phyloP scores from a whole-genome alignment of 2,113 vertebrate species.

The Sebastes fasciatus region DNA sequence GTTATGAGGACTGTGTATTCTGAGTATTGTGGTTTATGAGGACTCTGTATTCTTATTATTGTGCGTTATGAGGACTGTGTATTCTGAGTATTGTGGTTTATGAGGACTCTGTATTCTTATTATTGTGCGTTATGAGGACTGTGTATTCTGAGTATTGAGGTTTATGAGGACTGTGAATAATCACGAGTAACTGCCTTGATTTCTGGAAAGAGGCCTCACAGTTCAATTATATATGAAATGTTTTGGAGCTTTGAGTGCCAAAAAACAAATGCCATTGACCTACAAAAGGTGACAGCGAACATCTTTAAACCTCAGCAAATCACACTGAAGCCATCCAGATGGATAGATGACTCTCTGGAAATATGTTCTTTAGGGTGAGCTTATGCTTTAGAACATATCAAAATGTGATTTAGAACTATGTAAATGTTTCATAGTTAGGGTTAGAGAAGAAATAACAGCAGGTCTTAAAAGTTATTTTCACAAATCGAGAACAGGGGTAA shows the following conservation, averaged over 20 bases:
- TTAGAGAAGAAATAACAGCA: constrained; percentile 47
- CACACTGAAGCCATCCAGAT: constrained; percentile 8
- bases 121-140: neutral
- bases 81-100: neutral
- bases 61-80: neutral
- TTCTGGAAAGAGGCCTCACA: neutral
- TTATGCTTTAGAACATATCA: constrained; percentile 10
- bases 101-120: neutral
- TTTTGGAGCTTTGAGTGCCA: neutral
- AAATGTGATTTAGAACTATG: constrained; percentile 7
- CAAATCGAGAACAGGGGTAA: constrained; percentile 28
- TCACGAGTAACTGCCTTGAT: neutral
- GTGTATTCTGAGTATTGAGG: neutral
- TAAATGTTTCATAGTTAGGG: constrained; percentile 4
- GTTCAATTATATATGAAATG: neutral
- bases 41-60: neutral
- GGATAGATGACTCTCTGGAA: constrained; percentile 12
- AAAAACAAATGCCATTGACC: neutral
- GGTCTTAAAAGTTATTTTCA: constrained; percentile 40
- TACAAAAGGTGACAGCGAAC: neutral
- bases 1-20: neutral
- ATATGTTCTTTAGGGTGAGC: neutral
- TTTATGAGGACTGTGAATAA: neutral
- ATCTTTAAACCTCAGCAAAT: neutral
- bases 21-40: neutral